Evolutionary conservation across 2,113 vertebrate species (phyloP), one percentile per base, ranked within the genome.

Genomic region (Urocitellus parryii): DNA sequence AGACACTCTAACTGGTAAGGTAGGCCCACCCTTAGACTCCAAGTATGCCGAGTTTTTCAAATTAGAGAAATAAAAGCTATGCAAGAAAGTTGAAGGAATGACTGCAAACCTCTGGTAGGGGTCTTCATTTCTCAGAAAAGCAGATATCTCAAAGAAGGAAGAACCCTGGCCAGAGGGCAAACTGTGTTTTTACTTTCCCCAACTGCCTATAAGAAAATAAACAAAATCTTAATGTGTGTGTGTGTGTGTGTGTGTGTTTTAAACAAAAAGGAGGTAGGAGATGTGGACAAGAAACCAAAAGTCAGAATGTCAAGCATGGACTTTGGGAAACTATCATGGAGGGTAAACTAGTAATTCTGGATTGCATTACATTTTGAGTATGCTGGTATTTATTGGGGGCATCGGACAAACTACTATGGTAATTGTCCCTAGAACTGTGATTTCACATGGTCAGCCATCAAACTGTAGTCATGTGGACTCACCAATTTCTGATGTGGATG

Each of bases 71-170:
- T n/a, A 63, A 53, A 74, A 80, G 17, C 3, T n/a, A 8, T 22
- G 6, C 17, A 4, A 82, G 39, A 92, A 51, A n/a, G 48, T 5
- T 13, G 51, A 76, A 37, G 18, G 48, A 70, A 8, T 24, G 5
- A 25, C 13, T 77, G 92, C 45, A 63, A 22, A 63, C 61, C 61
- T 25, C 76, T 4, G 8, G 1, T 16, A 79, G 56, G 3, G 42
- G 37, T 37, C 65, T 90, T 68, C 45, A 53, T 56, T 86, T 94
- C 89, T 94, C 76, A 76, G 58, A 80, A 84, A 85, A 39, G 39
- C 48, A 86, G 67, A 86, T 82, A n/a, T 84, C 48, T 93, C 61
- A 63, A 51, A 88, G n/a, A 84, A 45, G 11, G 11, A 6, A 93
- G 25, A 68, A 81, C 14, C 18, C 12, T 4, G 4, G 13, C 16